A percentile compares a stretch with the other conserved stretches of the same genome.
Evolutionary conservation across 2,797 vertebrate genomes (phyloP).

Genomic region (Esox lucius): DNA sequence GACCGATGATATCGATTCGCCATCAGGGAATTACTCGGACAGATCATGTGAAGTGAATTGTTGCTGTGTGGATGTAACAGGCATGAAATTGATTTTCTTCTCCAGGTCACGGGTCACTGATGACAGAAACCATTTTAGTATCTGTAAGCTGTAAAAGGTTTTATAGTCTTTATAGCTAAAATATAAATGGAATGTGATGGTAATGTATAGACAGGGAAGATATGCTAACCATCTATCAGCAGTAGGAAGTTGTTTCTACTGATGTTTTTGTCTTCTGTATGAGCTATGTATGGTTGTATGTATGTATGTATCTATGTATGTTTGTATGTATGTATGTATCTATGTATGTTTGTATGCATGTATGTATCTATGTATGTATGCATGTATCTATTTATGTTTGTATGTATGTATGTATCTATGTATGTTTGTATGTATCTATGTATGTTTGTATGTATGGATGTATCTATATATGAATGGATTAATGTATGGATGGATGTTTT

Average conservation of each 20-base stretch:
- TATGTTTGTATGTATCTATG: background rate
- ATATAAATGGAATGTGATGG: background rate
- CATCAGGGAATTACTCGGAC: background rate
- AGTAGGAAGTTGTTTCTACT: background rate
- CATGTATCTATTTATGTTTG: too few species aligned
- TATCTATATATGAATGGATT: too few species aligned
- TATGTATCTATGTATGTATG: background rate
- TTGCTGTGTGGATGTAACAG: slow-evolving; percentile 1
- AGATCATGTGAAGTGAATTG: background rate
- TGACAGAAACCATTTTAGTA: background rate
- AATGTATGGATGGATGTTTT: too few species aligned
- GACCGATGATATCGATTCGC: background rate
- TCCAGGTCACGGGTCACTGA: background rate
- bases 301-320: too few species aligned
- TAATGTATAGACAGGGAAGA: background rate
- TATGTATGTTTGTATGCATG: background rate
- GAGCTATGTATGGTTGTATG: too few species aligned
- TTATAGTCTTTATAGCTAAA: background rate
- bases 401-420: too few species aligned
- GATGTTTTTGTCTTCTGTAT: background rate
- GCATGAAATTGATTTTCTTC: background rate
- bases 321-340: background rate
- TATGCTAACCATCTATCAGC: background rate
- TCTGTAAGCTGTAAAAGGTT: background rate
- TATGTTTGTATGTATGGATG: background rate